These are phyloP conservation scores for Pseudoips prasinana DNA, from an alignment of 2,888 invertebrate species.

Conservation along the genomic window DNA sequence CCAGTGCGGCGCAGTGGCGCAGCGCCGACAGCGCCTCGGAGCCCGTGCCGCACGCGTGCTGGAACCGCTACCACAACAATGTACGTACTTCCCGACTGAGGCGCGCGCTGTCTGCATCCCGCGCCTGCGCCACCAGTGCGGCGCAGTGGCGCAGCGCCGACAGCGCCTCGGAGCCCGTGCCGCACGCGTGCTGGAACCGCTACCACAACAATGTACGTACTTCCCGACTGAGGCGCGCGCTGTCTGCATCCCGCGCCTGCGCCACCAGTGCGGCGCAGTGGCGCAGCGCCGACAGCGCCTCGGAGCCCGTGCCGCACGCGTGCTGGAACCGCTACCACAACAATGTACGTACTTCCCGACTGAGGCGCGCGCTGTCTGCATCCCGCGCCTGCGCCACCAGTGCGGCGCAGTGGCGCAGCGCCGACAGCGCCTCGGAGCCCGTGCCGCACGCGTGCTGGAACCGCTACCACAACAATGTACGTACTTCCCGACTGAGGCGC, in stretches of 20 bases:
- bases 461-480: conserved; percentile 46
- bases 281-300: conserved; percentile 79
- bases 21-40: conserved; percentile 80
- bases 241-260: conserved; percentile 83
- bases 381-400: conserved; percentile 85
- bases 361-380: conserved; percentile 65
- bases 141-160: conserved; percentile 82
- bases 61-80: conserved; percentile 73
- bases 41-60: conserved; percentile 82
- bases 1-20: conserved; percentile 83
- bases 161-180: conserved; percentile 82
- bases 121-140: conserved; percentile 83
- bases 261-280: conserved; percentile 84
- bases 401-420: conserved; percentile 83
- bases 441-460: conserved; percentile 81
- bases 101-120: conserved; percentile 76
- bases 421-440: conserved; percentile 79
- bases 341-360: conserved; percentile 57
- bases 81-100: conserved; percentile 65
- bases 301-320: conserved; percentile 80
- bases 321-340: conserved; percentile 73
- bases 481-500: conserved; percentile 60
- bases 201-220: conserved; percentile 46
- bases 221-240: conserved; percentile 59
- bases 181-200: conserved; percentile 81